Percentiles rank a stretch among this genome's conserved stretches.
Evolutionary conservation across 2,797 vertebrate species (phyloP).

Genomic region (Ispidina lecontei): DNA sequence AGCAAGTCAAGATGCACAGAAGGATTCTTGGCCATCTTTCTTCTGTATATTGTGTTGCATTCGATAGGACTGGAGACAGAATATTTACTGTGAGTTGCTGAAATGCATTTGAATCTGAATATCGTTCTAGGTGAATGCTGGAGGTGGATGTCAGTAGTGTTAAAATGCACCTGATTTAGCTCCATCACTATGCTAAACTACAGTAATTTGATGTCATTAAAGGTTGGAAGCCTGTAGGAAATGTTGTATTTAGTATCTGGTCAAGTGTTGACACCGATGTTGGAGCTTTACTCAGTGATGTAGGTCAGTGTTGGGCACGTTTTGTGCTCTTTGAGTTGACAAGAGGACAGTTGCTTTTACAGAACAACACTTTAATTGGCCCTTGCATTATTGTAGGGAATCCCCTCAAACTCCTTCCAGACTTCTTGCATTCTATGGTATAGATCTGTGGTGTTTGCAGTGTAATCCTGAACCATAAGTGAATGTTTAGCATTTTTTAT

Average conservation of each 20-base stretch:
- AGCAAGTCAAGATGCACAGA: slow-evolving; percentile 92
- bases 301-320: not conserved
- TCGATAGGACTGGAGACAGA: slow-evolving; percentile 95
- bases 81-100: slow-evolving; percentile 94
- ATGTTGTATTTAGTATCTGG: not conserved
- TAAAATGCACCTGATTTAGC: not conserved
- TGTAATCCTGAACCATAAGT: not conserved
- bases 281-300: not conserved
- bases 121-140: not conserved
- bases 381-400: not conserved
- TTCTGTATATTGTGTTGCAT: slow-evolving; percentile 97
- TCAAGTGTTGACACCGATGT: not conserved
- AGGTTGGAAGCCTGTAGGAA: not conserved
- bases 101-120: not conserved
- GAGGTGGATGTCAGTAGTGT: not conserved
- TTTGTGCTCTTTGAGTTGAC: not conserved
- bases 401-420: not conserved
- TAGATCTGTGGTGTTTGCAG: not conserved
- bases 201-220: not conserved
- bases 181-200: rapidly evolving
- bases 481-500: not conserved
- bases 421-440: not conserved
- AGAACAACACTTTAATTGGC: not conserved
- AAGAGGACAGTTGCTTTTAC: not conserved
- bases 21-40: slow-evolving; percentile 98